Conservation (phyloP, 92 coral and sea anemone species). For the Epizoanthus ramosus region DNA sequence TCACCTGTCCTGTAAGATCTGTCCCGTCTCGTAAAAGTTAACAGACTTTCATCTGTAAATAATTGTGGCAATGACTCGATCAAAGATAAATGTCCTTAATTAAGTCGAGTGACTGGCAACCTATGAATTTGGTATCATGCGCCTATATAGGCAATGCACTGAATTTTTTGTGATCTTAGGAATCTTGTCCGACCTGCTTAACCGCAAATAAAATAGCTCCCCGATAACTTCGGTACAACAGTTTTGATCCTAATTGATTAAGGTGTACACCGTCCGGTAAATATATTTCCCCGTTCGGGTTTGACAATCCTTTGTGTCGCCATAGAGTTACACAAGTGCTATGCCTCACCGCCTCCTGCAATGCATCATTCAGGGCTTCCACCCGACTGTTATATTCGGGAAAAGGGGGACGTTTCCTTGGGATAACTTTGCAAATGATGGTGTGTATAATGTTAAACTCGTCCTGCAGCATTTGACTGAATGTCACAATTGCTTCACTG, state of each 20-base stretch:
- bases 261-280: background rate
- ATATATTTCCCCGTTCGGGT: background rate
- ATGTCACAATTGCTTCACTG: background rate
- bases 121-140: too few relatives aligned
- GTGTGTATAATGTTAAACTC: background rate
- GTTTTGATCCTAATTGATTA: background rate
- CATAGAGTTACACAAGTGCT: too few relatives aligned
- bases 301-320: background rate
- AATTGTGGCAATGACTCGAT: too few relatives aligned
- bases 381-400: background rate
- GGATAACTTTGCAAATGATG: background rate
- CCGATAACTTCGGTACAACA: background rate
- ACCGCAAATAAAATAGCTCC: background rate
- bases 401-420: background rate
- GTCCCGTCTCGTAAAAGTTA: too few relatives aligned
- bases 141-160: too few relatives aligned
- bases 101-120: too few relatives aligned
- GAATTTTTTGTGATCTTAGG: too few relatives aligned
- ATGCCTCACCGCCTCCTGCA: background rate
- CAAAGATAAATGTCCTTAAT: too few relatives aligned
- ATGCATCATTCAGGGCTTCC: background rate
- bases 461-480: background rate
- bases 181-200: conserved; percentile 37
- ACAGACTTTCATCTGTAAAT: too few relatives aligned
- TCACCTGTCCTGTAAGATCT: too few relatives aligned